These are phyloP conservation scores for Macrophya alboannulata DNA, from an alignment of 2,888 invertebrate species.

Conservation along the genomic window DNA sequence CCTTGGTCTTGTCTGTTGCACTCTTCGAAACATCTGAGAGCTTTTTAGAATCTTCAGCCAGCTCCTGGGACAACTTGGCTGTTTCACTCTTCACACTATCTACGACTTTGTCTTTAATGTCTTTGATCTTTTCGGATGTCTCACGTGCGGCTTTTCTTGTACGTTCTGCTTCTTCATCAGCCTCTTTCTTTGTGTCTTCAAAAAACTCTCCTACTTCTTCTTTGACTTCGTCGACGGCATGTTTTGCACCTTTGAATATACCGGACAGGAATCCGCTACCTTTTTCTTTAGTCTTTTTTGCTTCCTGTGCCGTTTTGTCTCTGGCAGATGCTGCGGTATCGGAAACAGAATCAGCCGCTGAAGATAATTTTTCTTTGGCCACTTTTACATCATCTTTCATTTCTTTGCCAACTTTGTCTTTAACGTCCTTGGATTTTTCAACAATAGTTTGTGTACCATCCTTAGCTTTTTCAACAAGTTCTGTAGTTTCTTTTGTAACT, in stretches of 20 bases:
- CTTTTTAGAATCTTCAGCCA: slow-evolving; percentile 58
- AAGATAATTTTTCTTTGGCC: slow-evolving; percentile 60
- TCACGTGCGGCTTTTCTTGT: slow-evolving; percentile 55
- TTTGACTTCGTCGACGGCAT: slow-evolving; percentile 57
- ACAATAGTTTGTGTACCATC: slow-evolving; percentile 56
- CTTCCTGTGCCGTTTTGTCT: slow-evolving; percentile 58
- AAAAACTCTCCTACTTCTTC: slow-evolving; percentile 61
- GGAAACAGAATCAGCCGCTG: slow-evolving; percentile 57
- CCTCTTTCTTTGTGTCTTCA: slow-evolving; percentile 59
- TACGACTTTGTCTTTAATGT: slow-evolving; percentile 23
- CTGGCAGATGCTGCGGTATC: slow-evolving; percentile 58
- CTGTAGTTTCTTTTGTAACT: slow-evolving; percentile 17
- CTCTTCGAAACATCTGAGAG: slow-evolving; percentile 60
- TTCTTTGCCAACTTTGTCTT: slow-evolving; percentile 60
- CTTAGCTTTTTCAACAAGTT: slow-evolving; percentile 49
- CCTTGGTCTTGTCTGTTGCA: slow-evolving; percentile 65
- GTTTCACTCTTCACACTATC: slow-evolving; percentile 66
- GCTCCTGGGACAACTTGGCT: slow-evolving; percentile 54
- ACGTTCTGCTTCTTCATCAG: slow-evolving; percentile 61
- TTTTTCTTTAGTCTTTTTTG: slow-evolving; percentile 63
- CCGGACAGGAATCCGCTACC: slow-evolving; percentile 70
- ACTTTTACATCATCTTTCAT: slow-evolving; percentile 59
- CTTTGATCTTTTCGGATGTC: slow-evolving; percentile 54
- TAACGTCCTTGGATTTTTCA: slow-evolving; percentile 59
- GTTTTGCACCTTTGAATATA: slow-evolving; percentile 71